Evolutionary conservation across 2,113 vertebrate genomes (phyloP).

Genomic region (Neopipo cinnamomea): DNA sequence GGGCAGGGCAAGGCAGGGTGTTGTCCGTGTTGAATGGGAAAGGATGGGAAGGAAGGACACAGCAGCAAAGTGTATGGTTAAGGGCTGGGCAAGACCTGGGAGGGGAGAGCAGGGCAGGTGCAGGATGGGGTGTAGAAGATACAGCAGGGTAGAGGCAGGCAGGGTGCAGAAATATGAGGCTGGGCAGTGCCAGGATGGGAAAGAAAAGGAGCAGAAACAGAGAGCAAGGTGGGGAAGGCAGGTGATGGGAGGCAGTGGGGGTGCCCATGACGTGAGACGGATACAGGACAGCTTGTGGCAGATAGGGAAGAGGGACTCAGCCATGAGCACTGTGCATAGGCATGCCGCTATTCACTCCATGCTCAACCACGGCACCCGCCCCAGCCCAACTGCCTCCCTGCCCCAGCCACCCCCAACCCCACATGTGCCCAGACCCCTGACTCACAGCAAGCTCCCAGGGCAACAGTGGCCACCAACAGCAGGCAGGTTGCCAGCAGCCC

Average conservation of each 20-base stretch:
- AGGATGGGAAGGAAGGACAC: background rate
- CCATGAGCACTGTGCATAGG: fast-evolving
- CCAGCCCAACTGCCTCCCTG: background rate
- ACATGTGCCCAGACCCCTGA: background rate
- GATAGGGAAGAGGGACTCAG: background rate
- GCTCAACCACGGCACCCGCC: fast-evolving
- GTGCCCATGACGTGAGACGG: fast-evolving
- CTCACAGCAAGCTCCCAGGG: conserved; percentile 34
- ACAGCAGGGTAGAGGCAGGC: background rate
- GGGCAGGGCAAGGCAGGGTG: background rate
- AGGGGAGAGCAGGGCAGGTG: background rate
- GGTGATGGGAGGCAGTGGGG: background rate
- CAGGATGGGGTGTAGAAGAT: background rate
- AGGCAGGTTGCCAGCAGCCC: background rate
- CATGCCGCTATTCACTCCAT: background rate
- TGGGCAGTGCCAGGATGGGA: background rate
- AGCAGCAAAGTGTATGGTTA: fast-evolving
- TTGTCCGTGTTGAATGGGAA: background rate
- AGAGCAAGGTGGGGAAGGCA: background rate
- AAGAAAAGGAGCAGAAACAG: fast-evolving
- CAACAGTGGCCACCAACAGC: background rate
- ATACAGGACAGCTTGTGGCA: background rate
- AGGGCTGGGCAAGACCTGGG: background rate
- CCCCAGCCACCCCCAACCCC: background rate
- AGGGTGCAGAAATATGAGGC: background rate